These are phyloP conservation scores for Chrysolina haemoptera DNA, from an alignment of 2,888 invertebrate species.

Conservation along the genomic window DNA sequence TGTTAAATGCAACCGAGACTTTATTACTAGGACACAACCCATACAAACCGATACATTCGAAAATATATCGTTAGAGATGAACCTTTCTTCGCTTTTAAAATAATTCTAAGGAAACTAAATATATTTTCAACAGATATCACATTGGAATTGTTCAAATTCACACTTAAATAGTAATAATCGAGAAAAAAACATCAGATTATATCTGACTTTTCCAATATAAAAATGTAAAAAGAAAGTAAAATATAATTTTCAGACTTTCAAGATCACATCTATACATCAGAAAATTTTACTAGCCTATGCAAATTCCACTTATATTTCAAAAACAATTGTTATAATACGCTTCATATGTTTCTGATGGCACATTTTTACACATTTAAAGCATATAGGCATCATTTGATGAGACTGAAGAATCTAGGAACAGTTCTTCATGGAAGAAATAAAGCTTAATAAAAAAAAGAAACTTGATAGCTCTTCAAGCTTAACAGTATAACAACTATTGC, in stretches of 20 bases:
- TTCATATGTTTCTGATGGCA: background rate
- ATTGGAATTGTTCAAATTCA: conserved; percentile 14
- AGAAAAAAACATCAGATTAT: conserved; percentile 2
- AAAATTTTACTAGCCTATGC: background rate
- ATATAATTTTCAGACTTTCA: conserved; percentile 17
- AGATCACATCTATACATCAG: conserved; percentile 1
- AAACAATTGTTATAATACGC: background rate
- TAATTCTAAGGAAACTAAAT: conserved; percentile 3
- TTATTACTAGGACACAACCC: too few relatives aligned
- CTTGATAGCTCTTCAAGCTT: too few relatives aligned
- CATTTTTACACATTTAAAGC: background rate
- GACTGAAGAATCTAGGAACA: background rate
- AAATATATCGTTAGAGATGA: background rate
- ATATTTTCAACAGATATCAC: conserved; percentile 22
- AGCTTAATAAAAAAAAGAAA: too few relatives aligned
- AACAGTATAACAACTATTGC: too few relatives aligned
- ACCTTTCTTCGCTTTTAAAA: background rate
- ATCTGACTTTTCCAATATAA: conserved; percentile 11
- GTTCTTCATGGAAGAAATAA: background rate
- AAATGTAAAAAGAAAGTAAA: conserved; percentile 14
- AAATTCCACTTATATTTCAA: background rate
- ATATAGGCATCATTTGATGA: too few relatives aligned
- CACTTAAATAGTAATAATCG: conserved; percentile 2
- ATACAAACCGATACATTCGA: background rate
- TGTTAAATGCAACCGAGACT: background rate